Evolutionary conservation across 2,797 vertebrate genomes (phyloP), one percentile per base, ranked within the genome.

Genomic region (Falco naumanni): DNA sequence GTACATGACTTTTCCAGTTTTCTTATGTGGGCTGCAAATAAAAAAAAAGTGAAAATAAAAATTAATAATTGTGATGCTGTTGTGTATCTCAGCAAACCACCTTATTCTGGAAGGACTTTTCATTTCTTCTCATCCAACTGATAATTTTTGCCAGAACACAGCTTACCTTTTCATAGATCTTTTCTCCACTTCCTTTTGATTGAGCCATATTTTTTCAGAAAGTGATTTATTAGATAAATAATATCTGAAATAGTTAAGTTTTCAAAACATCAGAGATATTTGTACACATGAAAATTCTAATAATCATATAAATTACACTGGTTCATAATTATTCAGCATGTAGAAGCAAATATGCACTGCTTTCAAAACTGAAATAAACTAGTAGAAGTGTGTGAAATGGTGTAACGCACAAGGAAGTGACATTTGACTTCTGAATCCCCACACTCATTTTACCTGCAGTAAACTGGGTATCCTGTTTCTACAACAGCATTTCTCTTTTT

Each of bases 211-310:
- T 76, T 98, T 98, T 95, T 98, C 97, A 16, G 98, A 97, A 94
- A 98, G 96, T 25, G 98, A 97, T 87, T 99, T 98, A 79, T 98
- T 98, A 78, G 99, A 99, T 92, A 99, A 98, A 96, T 99, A 99
- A 96, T 99, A 99, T 66, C 99, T 99, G 89, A 86, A 50, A 87
- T 33, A 37, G 51, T 48, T 13, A 97, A 90, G 87, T 37, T 90
- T 95, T 41, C 8, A 6, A 96, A 51, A 13, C 16, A 78, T n/a
- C 41, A 37, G 45, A 45, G 9, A 11, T 41, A 43, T 47, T 75
- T 45, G 6, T n/a, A 78, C 21, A 13, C 0, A 2, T 19, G 13
- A 66, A 11, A 68, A 83, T 61, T 75, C n/a, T 29, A 76, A 76
- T 15, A 51, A 37, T 12, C 3, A 6, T 10, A 22, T 18, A 26